Conservation (phyloP, 1,140 invertebrate genomes). For the Trichonephila clavata region DNA sequence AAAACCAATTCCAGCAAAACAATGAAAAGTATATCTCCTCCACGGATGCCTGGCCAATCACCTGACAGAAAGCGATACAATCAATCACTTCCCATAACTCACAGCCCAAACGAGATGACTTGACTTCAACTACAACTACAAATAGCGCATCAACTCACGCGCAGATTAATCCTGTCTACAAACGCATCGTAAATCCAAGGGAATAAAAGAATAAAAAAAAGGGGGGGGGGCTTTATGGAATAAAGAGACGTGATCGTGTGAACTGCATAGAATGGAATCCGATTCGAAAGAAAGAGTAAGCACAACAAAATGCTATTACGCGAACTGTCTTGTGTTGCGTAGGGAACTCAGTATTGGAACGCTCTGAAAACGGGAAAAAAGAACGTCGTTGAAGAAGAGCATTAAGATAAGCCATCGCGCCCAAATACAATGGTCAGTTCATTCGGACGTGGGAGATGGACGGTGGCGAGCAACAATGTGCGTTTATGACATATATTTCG, state of each 20-base stretch:
- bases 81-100: slow-evolving; percentile 10
- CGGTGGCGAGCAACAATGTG: background rate
- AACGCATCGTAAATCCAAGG: background rate
- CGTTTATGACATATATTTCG: background rate
- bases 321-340: background rate
- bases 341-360: background rate
- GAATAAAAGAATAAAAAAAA: background rate
- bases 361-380: background rate
- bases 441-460: background rate
- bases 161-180: background rate
- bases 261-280: background rate
- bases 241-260: background rate
- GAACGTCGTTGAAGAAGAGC: background rate
- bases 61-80: background rate
- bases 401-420: background rate
- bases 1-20: background rate
- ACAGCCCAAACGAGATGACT: background rate
- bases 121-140: background rate
- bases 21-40: background rate
- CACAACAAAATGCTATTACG: background rate
- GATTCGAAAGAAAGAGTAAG: background rate
- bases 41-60: background rate
- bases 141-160: background rate
- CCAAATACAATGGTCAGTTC: slow-evolving; percentile 1
- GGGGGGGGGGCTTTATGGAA: background rate